phyloP scores from a whole-genome alignment of 2,888 invertebrate genomes.

The Cetonia aurata region DNA sequence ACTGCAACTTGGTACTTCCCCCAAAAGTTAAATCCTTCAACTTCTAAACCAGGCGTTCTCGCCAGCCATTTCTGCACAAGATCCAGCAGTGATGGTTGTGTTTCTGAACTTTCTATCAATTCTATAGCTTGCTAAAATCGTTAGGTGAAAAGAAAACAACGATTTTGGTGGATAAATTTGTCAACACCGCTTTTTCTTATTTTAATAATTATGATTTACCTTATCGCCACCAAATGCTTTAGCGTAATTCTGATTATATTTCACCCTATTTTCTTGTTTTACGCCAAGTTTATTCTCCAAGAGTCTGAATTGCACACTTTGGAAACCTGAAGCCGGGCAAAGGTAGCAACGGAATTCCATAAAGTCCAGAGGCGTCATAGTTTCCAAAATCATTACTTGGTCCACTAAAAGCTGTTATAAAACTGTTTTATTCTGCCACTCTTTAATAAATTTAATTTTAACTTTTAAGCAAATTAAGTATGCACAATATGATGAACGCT shows the following conservation, averaged over 20 bases:
- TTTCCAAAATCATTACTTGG: conserved; percentile 97
- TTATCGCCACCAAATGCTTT: conserved; percentile 85
- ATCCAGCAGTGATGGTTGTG: conserved; percentile 85
- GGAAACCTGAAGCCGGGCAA: conserved; percentile 97
- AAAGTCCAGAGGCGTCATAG: conserved; percentile 99
- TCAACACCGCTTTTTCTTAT: background rate
- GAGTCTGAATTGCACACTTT: conserved; percentile 95
- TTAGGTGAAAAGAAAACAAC: background rate
- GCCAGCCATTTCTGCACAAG: conserved; percentile 95
- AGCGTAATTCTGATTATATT: conserved; percentile 93
- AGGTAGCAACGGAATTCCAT: conserved; percentile 96
- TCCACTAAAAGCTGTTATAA: conserved; percentile 86
- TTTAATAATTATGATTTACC: conserved; percentile 49
- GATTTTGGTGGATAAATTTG: too few species aligned
- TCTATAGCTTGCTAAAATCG: conserved; percentile 66
- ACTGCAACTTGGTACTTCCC: conserved; percentile 86
- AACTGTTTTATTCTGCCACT: background rate
- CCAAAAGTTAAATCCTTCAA: conserved; percentile 93
- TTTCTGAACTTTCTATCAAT: conserved; percentile 77
- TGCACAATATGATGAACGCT: too few species aligned
- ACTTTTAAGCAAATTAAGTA: background rate
- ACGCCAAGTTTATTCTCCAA: conserved; percentile 94
- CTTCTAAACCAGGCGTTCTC: conserved; percentile 91
- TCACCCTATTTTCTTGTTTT: conserved; percentile 86
- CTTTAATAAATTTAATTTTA: background rate